Evolutionary conservation across 2,113 vertebrate genomes (phyloP).

Genomic region (Gambusia affinis): DNA sequence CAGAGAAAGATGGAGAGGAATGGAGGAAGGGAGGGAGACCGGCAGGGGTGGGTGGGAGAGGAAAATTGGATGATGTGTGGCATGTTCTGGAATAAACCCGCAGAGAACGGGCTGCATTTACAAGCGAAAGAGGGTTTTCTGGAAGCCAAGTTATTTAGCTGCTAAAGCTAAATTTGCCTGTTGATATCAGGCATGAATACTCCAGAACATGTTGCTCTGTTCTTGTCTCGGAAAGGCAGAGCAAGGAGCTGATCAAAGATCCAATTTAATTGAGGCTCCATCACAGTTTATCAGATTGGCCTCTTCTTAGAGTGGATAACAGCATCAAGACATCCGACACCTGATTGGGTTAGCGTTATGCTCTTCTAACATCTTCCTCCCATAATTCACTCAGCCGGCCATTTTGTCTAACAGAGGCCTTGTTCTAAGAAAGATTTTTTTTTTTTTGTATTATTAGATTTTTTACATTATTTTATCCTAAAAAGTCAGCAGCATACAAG

Average conservation of each 20-base stretch:
- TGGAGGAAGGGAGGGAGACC: conserved; percentile 51
- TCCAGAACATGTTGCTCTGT: conserved; percentile 17
- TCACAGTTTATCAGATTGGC: conserved; percentile 11
- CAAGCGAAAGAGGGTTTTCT: conserved; percentile 5
- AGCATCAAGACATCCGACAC: conserved; percentile 10
- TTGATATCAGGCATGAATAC: conserved; percentile 5
- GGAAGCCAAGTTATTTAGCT: background rate
- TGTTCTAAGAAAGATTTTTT: background rate
- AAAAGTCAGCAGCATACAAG: background rate
- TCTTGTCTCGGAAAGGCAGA: conserved; percentile 26
- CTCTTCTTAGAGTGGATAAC: conserved; percentile 12
- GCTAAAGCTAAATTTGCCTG: conserved; percentile 1
- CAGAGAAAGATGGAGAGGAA: conserved; percentile 60
- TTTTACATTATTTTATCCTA: background rate
- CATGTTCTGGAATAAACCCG: conserved; percentile 50
- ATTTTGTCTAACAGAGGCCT: background rate
- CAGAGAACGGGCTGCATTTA: conserved; percentile 20
- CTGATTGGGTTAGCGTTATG: background rate
- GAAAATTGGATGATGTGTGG: conserved; percentile 61
- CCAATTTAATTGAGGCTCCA: conserved; percentile 28
- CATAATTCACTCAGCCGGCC: background rate
- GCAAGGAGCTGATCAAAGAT: conserved; percentile 12
- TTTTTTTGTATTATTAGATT: background rate
- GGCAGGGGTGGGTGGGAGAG: conserved; percentile 28
- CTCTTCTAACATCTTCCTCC: background rate